Conservation (phyloP, 2,113 vertebrate species). For the Bufo gargarizans region DNA sequence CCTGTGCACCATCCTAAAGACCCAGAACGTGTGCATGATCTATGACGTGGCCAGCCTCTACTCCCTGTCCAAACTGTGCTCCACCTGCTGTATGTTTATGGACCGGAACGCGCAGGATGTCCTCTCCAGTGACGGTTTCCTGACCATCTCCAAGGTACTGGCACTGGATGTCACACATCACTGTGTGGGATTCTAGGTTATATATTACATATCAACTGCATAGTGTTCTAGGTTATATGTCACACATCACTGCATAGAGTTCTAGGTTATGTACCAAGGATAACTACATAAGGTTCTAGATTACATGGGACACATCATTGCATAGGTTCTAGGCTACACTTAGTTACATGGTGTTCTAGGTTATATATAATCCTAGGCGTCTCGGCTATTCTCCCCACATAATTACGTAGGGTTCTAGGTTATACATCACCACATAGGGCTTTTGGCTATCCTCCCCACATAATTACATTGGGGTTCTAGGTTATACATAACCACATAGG, state of each 20-base stretch:
- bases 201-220: neutral
- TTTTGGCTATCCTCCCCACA: too few species aligned
- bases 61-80: conserved; percentile 84
- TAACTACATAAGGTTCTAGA: neutral
- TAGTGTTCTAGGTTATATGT: neutral
- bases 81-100: conserved; percentile 94
- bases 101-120: conserved; percentile 93
- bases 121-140: conserved; percentile 89
- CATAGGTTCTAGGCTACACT: neutral
- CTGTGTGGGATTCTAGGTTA: neutral
- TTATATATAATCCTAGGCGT: too few species aligned
- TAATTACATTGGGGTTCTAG: too few species aligned
- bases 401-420: neutral
- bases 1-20: conserved; percentile 93
- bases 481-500: too few species aligned
- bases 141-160: conserved; percentile 89
- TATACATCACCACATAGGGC: too few species aligned
- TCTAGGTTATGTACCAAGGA: neutral
- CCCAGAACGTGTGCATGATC: conserved; percentile 94
- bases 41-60: conserved; percentile 97
- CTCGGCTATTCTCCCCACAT: neutral
- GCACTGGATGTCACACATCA: neutral
- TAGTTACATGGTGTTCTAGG: too few species aligned
- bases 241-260: neutral
- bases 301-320: neutral